Evolutionary conservation across 2,113 vertebrate species (phyloP).

Genomic region (Brachyhypopomus gauderio): DNA sequence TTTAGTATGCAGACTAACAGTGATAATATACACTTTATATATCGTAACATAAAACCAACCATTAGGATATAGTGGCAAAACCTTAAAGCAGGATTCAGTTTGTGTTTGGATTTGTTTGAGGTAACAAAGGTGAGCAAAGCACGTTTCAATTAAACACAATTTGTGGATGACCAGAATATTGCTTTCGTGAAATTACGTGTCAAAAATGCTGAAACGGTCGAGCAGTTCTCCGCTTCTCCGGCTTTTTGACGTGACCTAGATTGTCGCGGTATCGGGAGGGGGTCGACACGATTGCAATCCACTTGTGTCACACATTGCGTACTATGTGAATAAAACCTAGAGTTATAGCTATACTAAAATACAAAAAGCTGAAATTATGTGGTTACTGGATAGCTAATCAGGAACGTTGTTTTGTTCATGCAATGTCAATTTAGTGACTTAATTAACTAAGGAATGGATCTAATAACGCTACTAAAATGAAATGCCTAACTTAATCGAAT

Average conservation of each 20-base stretch:
- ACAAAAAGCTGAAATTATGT: neutral
- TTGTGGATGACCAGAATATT: neutral
- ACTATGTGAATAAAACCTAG: neutral
- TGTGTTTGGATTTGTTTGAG: neutral
- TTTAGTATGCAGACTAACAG: neutral
- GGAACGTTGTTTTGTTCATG: too few species aligned
- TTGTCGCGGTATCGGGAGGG: neutral
- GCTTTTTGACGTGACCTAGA: conserved; percentile 17
- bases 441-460: too few species aligned
- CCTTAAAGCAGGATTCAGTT: neutral
- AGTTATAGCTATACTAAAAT: conserved; percentile 1
- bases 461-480: neutral
- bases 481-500: neutral
- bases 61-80: neutral
- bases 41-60: too few species aligned
- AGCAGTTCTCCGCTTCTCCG: too few species aligned
- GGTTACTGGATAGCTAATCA: too few species aligned
- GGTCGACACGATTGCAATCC: conserved; percentile 15
- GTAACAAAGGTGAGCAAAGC: neutral
- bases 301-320: conserved; percentile 28
- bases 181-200: too few species aligned
- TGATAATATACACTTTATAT: neutral
- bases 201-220: too few species aligned
- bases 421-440: too few species aligned
- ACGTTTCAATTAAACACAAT: neutral